Percentiles rank a stretch among this genome's conserved stretches.
Conservation (phyloP, 2,113 vertebrate species). For the Cephalopholis sonnerati region DNA sequence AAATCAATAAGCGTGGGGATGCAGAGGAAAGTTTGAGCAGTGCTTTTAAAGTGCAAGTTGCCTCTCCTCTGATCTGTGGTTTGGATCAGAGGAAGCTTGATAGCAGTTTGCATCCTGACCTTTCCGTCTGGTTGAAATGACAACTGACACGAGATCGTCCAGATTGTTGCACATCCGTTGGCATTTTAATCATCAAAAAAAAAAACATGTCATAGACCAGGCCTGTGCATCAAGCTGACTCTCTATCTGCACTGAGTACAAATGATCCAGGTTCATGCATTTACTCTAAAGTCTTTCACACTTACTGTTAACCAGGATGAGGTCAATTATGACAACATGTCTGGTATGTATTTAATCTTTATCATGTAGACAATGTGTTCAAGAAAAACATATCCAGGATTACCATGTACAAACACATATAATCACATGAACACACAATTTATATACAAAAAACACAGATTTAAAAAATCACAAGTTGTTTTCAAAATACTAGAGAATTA, state of each 20-base stretch:
- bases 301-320: background rate
- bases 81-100: conserved; percentile 24
- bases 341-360: too few relatives aligned
- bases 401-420: background rate
- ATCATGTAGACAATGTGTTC: too few relatives aligned
- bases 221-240: conserved; percentile 8
- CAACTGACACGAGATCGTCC: conserved; percentile 45
- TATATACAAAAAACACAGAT: background rate
- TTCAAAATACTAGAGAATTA: background rate
- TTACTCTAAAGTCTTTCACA: background rate
- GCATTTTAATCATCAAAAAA: conserved; percentile 57
- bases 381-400: background rate
- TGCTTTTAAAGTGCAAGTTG: conserved; percentile 25
- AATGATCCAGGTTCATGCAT: background rate
- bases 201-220: conserved; percentile 7
- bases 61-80: conserved; percentile 19
- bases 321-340: background rate
- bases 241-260: background rate
- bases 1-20: conserved; percentile 18
- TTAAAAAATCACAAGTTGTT: background rate
- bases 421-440: background rate
- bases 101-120: conserved; percentile 47
- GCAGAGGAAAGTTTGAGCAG: background rate
- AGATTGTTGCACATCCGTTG: conserved; percentile 56
- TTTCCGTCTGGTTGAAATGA: conserved; percentile 50